Conservation (phyloP, 2,797 vertebrate genomes). For the Pagetopsis macropterus region DNA sequence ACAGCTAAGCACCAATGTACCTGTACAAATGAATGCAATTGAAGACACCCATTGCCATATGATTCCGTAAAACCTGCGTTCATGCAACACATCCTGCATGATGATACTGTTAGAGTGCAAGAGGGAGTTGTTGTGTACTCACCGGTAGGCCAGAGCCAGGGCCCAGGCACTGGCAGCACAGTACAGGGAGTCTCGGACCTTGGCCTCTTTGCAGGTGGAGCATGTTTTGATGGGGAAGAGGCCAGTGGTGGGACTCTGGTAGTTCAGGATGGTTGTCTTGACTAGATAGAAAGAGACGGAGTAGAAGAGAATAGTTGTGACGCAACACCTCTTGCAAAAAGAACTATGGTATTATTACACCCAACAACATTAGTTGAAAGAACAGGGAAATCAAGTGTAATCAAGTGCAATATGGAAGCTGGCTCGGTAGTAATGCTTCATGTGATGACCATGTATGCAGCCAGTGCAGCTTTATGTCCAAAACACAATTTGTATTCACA, state of each 20-base stretch:
- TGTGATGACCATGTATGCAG: not conserved
- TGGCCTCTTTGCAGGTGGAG: constrained; percentile 87
- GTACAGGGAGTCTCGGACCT: constrained; percentile 93
- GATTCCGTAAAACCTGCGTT: not conserved
- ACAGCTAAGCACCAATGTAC: not conserved
- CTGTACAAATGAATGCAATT: not conserved
- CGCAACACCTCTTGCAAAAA: constrained; percentile 11
- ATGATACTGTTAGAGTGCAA: not conserved
- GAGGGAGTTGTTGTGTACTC: constrained; percentile 33
- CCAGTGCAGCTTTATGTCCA: not conserved
- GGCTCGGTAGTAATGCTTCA: not conserved
- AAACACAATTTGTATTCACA: not conserved
- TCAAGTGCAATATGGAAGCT: not conserved
- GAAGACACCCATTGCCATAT: not conserved
- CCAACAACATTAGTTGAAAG: not conserved
- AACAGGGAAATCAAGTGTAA: not conserved
- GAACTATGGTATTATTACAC: not conserved
- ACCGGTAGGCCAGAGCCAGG: constrained; percentile 94
- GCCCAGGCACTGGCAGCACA: constrained; percentile 95
- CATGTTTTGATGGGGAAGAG: constrained; percentile 92
- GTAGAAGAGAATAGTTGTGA: constrained; percentile 12
- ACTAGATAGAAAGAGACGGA: constrained; percentile 79
- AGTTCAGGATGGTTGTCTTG: constrained; percentile 90
- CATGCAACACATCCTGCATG: not conserved
- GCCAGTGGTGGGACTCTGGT: constrained; percentile 95